Base-by-base conservation (phyloP, 1,140 invertebrate genomes). In the Tetramorium alpestre region DNA sequence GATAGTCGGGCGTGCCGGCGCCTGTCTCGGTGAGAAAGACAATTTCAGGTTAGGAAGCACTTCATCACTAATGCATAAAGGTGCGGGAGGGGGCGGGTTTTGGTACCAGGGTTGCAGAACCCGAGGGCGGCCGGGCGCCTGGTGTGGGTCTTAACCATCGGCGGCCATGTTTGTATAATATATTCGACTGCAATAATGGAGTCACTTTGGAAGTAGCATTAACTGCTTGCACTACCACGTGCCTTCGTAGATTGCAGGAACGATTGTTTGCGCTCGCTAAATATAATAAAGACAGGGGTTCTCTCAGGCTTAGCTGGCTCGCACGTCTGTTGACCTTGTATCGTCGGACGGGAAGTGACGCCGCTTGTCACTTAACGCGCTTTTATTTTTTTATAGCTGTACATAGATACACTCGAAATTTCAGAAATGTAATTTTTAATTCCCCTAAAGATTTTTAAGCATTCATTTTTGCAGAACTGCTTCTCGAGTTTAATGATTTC, bases 211-310 rank as follows among this genome's bases (percentile, higher is more conserved):
- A 91, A 91, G 86, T 82, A 90, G 87, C 90, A 88, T 91, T 91
- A 91, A 88, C 64, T 91, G 80, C 81, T 89, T 87, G 90, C 87
- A 67, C 80, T 91, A 89, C 73, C 70, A 77, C 81, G 33, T 64
- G 25, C 72, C 47, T 87, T 65, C 78, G 85, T 89, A 90, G 88
- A 92, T 92, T 91, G 86, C 81, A 80, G 86, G 67, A 93, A 93
- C 84, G 85, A 89, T 86, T 93, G 92, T 93, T 94, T 93, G 90
- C 91, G 73, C 86, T 88, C 82, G 86, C 88, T 91, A 92, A 93
- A 93, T 94, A 93, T 93, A 93, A 94, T 94, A 90, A 93, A 92
- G 85, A 65, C 86, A 82, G 80, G 25, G 72, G 70, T 88, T 90
- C 84, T 86, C 77, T 22, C 56, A 47, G 18, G 7, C 54, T 69